Evolutionary conservation across 2,797 vertebrate genomes (phyloP), one percentile per base, ranked within the genome.

Genomic region (Ctenochaetus hawaiiensis): DNA sequence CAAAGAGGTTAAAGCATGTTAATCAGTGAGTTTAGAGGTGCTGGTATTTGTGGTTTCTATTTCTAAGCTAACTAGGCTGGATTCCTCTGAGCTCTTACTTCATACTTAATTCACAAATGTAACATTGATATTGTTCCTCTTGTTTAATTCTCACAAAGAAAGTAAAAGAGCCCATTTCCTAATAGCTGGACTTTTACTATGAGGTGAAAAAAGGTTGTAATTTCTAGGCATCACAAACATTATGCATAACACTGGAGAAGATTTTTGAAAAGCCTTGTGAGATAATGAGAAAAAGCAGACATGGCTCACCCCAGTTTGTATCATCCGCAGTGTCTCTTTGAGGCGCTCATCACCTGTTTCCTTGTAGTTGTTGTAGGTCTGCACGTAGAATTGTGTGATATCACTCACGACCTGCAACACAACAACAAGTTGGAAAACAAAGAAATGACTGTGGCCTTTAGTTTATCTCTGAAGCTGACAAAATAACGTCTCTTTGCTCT

Each of bases 291-390:
- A 65, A 4, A 51, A 52, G 10, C 13, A 54, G 66, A 7, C 4
- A 11, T 0, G n/a, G 75, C 96, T 93, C 93, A 99, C 98, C 83
- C 96, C 88, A 0, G 72, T 67, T 75, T 99, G 97, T 87, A 99
- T 95, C 63, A 96, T 83, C 43, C 77, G 94, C 71, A 99, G 94
- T 0, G 97, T 97, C 8, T 97, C 94, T 87, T 69, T 95, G 37
- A 96, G 89, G 17, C 74, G 82, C 5, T 87, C 73, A 45, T 95
- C 66, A 85, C 64, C 0, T 86, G 91, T 91, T 62, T 49, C 1
- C 54, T 88, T 12, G 45, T 89, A 96, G 34, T 97, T 96, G 0
- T 39, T 68, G 71, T 97, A 97, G 1, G 96, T 96, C 49, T 96
- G 93, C 18, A 0, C 45, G 89, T 99, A 99, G 83, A 97, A 97